Evolutionary conservation across 92 coral and sea anemone species (phyloP).

Genomic region (Porites lobata): DNA sequence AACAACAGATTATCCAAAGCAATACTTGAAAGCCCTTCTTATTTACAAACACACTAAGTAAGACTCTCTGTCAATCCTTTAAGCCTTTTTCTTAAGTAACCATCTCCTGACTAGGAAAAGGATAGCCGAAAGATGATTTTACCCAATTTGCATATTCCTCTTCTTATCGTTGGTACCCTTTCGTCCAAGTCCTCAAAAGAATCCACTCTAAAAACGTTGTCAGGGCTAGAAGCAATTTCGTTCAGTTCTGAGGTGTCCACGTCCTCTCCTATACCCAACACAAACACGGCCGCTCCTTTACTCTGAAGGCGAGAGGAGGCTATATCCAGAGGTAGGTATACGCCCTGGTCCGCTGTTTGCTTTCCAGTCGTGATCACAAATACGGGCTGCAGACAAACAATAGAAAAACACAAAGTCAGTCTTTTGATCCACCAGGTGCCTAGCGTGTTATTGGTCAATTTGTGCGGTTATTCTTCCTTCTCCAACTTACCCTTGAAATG

Average conservation of each 20-base stretch:
- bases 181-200: conserved; percentile 52
- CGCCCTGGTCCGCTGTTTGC: conserved; percentile 51
- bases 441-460: too few relatives aligned
- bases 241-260: conserved; percentile 48
- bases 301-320: conserved; percentile 28
- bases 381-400: conserved; percentile 5
- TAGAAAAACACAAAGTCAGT: too few relatives aligned
- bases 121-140: neutral
- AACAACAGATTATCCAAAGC: neutral
- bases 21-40: neutral
- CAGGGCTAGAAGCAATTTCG: conserved; percentile 58
- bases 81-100: too few relatives aligned
- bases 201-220: conserved; percentile 27
- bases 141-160: conserved; percentile 55
- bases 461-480: neutral
- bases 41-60: too few relatives aligned
- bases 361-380: conserved; percentile 53
- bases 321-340: conserved; percentile 27
- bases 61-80: too few relatives aligned
- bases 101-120: too few relatives aligned
- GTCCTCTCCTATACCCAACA: conserved; percentile 61
- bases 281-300: conserved; percentile 51
- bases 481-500: neutral
- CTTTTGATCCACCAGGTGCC: too few relatives aligned
- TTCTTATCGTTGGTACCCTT: conserved; percentile 5